A percentile compares a stretch with the other conserved stretches of the same genome.
phyloP scores from a whole-genome alignment of 2,113 vertebrate species.

The Baryphthengus martii region DNA sequence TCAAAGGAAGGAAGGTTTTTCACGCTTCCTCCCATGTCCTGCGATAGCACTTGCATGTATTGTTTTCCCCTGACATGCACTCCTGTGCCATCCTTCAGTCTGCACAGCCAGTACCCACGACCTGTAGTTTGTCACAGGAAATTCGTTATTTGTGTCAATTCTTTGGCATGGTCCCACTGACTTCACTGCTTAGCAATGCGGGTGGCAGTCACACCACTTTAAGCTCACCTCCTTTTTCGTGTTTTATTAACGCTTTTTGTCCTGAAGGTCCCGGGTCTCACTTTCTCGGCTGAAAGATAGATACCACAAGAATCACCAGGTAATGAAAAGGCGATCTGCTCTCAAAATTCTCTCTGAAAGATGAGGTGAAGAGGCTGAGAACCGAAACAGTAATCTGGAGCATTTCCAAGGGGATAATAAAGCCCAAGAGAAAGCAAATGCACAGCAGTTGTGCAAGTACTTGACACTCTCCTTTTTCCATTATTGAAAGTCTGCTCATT shows the following conservation, averaged over 20 bases:
- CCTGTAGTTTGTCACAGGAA: background rate
- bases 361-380: background rate
- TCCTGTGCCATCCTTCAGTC: background rate
- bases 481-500: constrained; percentile 34
- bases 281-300: background rate
- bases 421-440: background rate
- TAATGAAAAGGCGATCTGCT: background rate
- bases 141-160: background rate
- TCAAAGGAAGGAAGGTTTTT: background rate
- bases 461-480: background rate
- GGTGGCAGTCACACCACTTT: background rate
- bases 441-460: background rate
- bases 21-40: background rate
- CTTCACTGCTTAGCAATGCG: background rate
- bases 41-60: background rate
- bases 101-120: background rate
- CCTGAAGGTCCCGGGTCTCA: background rate
- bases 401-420: background rate
- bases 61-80: background rate
- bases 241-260: background rate
- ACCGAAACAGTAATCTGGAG: background rate
- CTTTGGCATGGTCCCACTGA: background rate
- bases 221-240: background rate
- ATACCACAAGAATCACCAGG: background rate
- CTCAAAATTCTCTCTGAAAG: background rate